Base-by-base conservation (phyloP, 2,797 vertebrate genomes). In the Sebastes wilsoni region DNA sequence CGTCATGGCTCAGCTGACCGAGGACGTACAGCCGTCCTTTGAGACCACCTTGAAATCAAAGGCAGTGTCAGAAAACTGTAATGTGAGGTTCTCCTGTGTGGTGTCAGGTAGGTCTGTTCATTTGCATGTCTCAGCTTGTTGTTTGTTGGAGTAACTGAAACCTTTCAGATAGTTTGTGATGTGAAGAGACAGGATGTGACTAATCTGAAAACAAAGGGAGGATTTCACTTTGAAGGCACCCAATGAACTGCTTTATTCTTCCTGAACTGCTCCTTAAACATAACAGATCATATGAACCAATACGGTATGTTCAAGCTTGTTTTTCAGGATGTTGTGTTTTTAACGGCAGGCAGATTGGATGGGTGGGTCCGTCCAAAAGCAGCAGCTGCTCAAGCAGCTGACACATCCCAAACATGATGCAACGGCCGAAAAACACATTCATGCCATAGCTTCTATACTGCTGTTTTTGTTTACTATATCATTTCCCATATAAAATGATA, bases 1-100 rank as follows among this genome's bases (percentile, higher is more conserved):
- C 70, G 96, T 99, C 89, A 99, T 99, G 94, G 97, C 99, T 87
- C 99, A 99, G 92, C 96, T 99, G 91, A 99, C 98, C 1, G 99
- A 99, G 75, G 99, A 99, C 90, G 97, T 97, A 64, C 99, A 99
- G 91, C 99, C 99, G 0, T 95, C 96, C 20, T 99, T 99, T 83
- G 97, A 99, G 88, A 97, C 96, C 82, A 99, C 99, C 5, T 94
- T 99, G 91, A 98, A 98, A 94, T 97, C 99, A 71, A 97, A 96
- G 73, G 96, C 99, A 56, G 98, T 99, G 82, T 99, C 98, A 6
- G 97, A 99, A 91, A 95, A 97, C 81, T 96, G 97, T 85, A 98
- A 99, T 66, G 98, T 97, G 88, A 99, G 96, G 93, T 99, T 99
- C 94, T 96, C 95, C 81, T 99, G 99, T 93, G 95, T 98, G 64